Base-by-base conservation (phyloP, 2,113 vertebrate genomes). In the Melanerpes aurifrons region DNA sequence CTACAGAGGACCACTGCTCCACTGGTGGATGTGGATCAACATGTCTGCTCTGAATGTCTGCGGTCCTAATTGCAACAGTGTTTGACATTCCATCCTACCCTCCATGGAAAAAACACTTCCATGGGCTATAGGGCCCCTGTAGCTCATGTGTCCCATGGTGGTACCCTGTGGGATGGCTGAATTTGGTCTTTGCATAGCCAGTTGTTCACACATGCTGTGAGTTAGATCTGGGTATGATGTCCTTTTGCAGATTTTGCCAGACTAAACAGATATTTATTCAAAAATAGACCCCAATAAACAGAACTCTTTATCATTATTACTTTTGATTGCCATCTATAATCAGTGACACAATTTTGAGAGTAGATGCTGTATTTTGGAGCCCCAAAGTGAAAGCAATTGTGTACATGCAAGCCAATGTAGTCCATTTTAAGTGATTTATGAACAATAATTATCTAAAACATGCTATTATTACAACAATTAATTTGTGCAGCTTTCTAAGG, bases 21-120 rank as follows among this genome's bases (percentile, higher is more conserved):
- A 76, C 0, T 22, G 20, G 40, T 9, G 48, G 8, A 32, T 50
- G n/a, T 1, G 1, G 21, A 53, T 58, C 1, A 0, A 6, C 2
- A 1, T 3, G 4, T 25, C 62, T 68, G 2, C 45, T 15, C 6
- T 40, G 35, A 66, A 15, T 48, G 71, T 57, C 56, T 67, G 54
- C 83, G 62, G 32, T n/a, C 47, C 32, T 48, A 8, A 25, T 61
- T 20, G 40, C 28, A 22, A 5, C 22, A 53, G 10, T 26, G 6
- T 64, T 91, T 87, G 56, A 2, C 2, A 35, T 29, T 80, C 68
- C 53, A 4, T 66, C 54, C 61, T 59, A 1, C 25, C 86, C 35
- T 40, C 40, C 32, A 2, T 21, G 64, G 47, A 64, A 62, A 28
- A 75, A 16, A 75, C 22, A 4, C 69, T 73, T 40, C n/a, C 26